Conservation (phyloP, 2,113 vertebrate species). For the Grallaria varia region DNA sequence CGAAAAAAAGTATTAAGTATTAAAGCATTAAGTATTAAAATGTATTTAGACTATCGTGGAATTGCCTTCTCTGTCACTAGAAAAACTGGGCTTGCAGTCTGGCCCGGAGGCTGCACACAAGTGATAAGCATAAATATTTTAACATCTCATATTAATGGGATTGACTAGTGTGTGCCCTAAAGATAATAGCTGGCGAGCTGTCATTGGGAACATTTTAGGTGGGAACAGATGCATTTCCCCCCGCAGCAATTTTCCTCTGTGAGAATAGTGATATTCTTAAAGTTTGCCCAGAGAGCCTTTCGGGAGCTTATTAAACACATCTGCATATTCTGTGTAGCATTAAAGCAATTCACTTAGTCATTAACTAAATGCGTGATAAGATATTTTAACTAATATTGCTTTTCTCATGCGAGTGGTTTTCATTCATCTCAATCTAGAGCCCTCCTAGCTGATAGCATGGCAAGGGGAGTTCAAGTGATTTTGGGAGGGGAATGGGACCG, state of each 20-base stretch:
- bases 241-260: not conserved
- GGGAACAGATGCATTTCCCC: not conserved
- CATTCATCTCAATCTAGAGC: not conserved
- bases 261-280: not conserved
- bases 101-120: not conserved
- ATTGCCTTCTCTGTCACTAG: not conserved
- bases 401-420: not conserved
- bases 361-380: constrained; percentile 40
- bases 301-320: constrained; percentile 51
- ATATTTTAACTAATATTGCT: constrained; percentile 4
- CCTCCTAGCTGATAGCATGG: not conserved
- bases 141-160: not conserved
- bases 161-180: not conserved
- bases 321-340: constrained; percentile 9
- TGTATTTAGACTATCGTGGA: not conserved
- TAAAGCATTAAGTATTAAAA: too few relatives aligned
- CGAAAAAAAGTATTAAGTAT: too few relatives aligned
- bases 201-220: constrained; percentile 28
- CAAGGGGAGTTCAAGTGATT: not conserved
- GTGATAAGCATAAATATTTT: constrained; percentile 30
- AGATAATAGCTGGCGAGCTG: not conserved
- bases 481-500: not conserved
- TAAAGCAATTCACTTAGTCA: constrained; percentile 43
- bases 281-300: constrained; percentile 41
- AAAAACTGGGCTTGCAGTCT: not conserved